Percentiles rank a stretch among this genome's conserved stretches.
These are phyloP conservation scores for Paracanthobrama guichenoti DNA, from an alignment of 2,113 vertebrate species.

Conservation along the genomic window DNA sequence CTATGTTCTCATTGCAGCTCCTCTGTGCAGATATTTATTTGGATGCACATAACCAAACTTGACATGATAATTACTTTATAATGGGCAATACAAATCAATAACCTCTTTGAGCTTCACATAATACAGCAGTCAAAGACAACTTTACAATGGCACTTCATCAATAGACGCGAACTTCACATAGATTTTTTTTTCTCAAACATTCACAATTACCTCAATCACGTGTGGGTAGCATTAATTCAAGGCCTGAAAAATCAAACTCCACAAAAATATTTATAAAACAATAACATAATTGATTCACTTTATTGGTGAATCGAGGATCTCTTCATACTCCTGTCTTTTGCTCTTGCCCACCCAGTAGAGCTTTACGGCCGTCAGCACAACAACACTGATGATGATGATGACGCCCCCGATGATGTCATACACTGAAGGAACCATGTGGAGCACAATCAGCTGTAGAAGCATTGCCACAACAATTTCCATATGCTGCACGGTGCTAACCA, in stretches of 20 bases:
- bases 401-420: slow-evolving; percentile 88
- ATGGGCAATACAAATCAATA: slow-evolving; percentile 14
- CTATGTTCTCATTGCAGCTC: background rate
- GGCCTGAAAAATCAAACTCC: background rate
- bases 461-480: slow-evolving; percentile 94
- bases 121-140: slow-evolving; percentile 41
- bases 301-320: slow-evolving; percentile 92
- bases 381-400: slow-evolving; percentile 90
- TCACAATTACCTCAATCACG: slow-evolving; percentile 51
- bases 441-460: slow-evolving; percentile 89
- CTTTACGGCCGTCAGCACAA: slow-evolving; percentile 88
- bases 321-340: slow-evolving; percentile 85
- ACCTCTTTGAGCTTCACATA: slow-evolving; percentile 53
- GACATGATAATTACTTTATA: slow-evolving; percentile 1
- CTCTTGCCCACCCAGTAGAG: slow-evolving; percentile 82
- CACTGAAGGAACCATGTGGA: slow-evolving; percentile 86
- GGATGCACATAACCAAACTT: background rate
- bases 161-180: slow-evolving; percentile 54
- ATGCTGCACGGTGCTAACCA: slow-evolving; percentile 98
- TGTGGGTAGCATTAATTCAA: background rate
- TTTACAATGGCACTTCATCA: slow-evolving; percentile 53
- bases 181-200: slow-evolving; percentile 50
- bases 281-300: slow-evolving; percentile 74
- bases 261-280: background rate
- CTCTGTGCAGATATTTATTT: background rate